Base-by-base conservation (phyloP, 2,113 vertebrate genomes). In the Eonycteris spelaea region DNA sequence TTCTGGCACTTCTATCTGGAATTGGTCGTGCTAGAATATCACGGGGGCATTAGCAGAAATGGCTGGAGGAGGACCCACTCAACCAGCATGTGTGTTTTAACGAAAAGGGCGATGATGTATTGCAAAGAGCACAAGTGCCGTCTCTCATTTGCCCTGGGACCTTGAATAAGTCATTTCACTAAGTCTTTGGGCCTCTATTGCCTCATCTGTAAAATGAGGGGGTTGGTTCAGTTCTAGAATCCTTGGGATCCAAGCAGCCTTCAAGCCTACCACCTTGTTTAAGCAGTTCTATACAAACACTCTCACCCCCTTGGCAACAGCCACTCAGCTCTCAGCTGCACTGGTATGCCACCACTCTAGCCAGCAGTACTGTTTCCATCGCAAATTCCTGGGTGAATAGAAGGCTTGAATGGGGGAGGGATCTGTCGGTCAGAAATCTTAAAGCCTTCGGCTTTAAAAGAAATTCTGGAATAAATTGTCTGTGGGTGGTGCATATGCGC, bases 341-440 rank as follows among this genome's bases (percentile, higher is more conserved):
- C 53, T 95, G 96, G 96, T 90, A 97, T 87, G 96, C 79, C 3
- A 21, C 79, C 65, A 87, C 90, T 80, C 86, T 3, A 94, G 95
- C 70, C 78, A 57, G 83, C 79, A 61, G 65, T 45, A 61, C 87
- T 95, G 84, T 97, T 97, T 97, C 84, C 96, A 97, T 94, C 74
- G 0, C 92, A 90, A 92, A 97, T 95, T 95, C 96, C 92, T 94
- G 92, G 71, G 75, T 90, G 84, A 97, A 95, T 74, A 95, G 79
- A 96, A 68, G 57, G 18, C 71, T 83, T 85, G 90, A 91, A 67
- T 87, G 57, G 92, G 84, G 91, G 79, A 94, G 45, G 90, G 48
- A 82, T 90, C 59, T 53, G 67, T 73, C 5, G 9, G 26, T 93
- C 71, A 67, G 94, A 94, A 95, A 90, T 86, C 89, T 86, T 94